Conservation (phyloP, 1,140 invertebrate species). For the Aphelenchoides avenae region DNA sequence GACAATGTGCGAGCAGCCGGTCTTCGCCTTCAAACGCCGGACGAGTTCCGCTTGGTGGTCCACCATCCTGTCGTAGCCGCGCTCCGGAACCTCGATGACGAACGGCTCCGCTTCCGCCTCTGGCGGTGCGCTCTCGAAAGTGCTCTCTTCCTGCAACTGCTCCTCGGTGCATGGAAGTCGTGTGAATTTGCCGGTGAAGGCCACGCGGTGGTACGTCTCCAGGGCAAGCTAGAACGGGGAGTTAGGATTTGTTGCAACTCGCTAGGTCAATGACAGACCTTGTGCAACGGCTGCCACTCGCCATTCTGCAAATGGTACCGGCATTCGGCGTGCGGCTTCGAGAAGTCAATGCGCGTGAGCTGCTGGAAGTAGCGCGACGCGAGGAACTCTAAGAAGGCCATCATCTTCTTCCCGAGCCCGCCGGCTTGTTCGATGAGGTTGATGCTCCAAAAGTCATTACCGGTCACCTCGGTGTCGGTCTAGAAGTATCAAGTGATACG, state of each 20-base stretch:
- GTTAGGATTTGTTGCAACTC: neutral
- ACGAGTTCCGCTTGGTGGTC: conserved; percentile 28
- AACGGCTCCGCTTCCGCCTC: conserved; percentile 13
- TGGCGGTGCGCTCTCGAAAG: neutral
- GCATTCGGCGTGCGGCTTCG: conserved; percentile 3
- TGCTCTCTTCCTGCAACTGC: conserved; percentile 4
- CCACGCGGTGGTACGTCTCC: conserved; percentile 14
- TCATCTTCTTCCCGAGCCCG: conserved; percentile 14
- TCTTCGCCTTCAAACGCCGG: conserved; percentile 9
- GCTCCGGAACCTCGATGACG: conserved; percentile 15
- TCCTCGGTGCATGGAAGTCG: conserved; percentile 11
- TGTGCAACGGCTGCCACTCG: conserved; percentile 14
- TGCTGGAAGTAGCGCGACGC: conserved; percentile 7
- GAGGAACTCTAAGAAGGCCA: conserved; percentile 14
- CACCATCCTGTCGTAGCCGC: conserved; percentile 16
- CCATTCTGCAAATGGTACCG: conserved; percentile 16
- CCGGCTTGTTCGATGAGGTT: conserved; percentile 15
- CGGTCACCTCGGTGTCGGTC: conserved; percentile 2
- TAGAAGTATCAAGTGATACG: neutral
- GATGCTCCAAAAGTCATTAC: too few species aligned
- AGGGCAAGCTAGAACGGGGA: conserved; percentile 10
- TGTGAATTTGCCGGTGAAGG: conserved; percentile 16
- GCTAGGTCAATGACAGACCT: conserved; percentile 11
- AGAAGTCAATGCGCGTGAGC: too few species aligned
- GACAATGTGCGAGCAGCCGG: conserved; percentile 33